phyloP scores from a whole-genome alignment of 2,888 invertebrate genomes.

The Lysandra bellargus region DNA sequence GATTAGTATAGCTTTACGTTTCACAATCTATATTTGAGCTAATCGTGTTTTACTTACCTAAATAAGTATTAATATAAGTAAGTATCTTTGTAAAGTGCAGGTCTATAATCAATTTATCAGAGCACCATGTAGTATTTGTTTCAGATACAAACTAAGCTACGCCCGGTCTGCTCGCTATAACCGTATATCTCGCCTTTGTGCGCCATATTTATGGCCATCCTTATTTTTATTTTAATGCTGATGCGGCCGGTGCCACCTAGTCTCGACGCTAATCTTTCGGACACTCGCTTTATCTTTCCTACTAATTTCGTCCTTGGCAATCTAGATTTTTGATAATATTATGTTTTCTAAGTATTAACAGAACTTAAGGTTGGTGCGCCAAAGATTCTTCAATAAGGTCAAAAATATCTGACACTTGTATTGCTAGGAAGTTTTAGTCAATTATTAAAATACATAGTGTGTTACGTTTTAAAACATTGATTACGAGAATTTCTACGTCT shows the following conservation, averaged over 20 bases:
- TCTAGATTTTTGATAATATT: background rate
- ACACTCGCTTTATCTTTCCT: constrained; percentile 43
- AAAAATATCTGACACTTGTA: no score
- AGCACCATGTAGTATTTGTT: constrained; percentile 42
- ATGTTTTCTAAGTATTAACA: background rate
- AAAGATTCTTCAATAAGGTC: background rate
- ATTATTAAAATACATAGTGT: background rate
- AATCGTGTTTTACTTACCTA: background rate
- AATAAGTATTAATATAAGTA: background rate
- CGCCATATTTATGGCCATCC: constrained; percentile 72
- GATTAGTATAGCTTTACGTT: background rate
- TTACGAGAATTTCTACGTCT: background rate
- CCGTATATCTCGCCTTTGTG: constrained; percentile 79
- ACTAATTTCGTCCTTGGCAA: background rate
- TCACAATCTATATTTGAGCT: background rate
- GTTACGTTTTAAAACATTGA: background rate
- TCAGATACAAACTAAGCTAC: constrained; percentile 42
- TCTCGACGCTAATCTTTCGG: constrained; percentile 68
- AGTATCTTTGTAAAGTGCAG: background rate
- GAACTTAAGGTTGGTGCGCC: background rate
- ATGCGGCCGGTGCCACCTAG: constrained; percentile 74
- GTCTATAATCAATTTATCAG: background rate
- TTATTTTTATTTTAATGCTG: constrained; percentile 81
- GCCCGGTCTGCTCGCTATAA: constrained; percentile 70
- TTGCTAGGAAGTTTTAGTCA: background rate